Evolutionary conservation across 2,113 vertebrate species (phyloP), one percentile per base, ranked within the genome.

Genomic region (Paralichthys olivaceus): DNA sequence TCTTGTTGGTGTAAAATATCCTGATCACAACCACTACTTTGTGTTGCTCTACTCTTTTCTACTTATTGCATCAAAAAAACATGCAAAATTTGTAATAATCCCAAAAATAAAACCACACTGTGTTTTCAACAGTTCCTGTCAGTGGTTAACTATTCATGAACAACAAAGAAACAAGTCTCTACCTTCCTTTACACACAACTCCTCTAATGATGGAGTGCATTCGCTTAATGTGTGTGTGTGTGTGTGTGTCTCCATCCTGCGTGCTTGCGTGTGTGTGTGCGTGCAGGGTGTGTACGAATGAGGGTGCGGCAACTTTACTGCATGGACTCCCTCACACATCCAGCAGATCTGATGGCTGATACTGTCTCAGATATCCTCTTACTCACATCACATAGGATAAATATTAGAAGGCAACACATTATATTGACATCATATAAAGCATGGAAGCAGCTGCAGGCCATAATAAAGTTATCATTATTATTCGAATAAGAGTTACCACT

Each of bases 251-350:
- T 61, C 23, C 49, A 43, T 28, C 62, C n/a, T 34, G 58, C 75
- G 78, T 68, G 61, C 32, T 67, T 88, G 79, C 77, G 88, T 85
- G 73, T 84, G 70, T 65, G 49, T 53, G 49, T 88, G 79, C 77
- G 88, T 85, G 73, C 81, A 40, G 58, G 76, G 78, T 69, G 64
- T 34, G 71, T 55, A 69, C 83, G 87, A 87, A 69, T 75, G 87
- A 91, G 93, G 93, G 93, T 90, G 92, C 85, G 93, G 93, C 93
- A 90, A 84, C 86, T 85, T 90, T 75, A 89, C 89, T 87, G 91
- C 86, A 92, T 77, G 75, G 75, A 67, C 84, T 82, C 84, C 80
- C 53, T 72, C 57, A 84, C 60, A 77, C 60, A 73, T 76, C 55
- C 68, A 87, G 64, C 70, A 87, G 68, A 84, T 84, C 75, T 72